Evolutionary conservation across 2,113 vertebrate species (phyloP).

Genomic region (Hemibagrus wyckioides): DNA sequence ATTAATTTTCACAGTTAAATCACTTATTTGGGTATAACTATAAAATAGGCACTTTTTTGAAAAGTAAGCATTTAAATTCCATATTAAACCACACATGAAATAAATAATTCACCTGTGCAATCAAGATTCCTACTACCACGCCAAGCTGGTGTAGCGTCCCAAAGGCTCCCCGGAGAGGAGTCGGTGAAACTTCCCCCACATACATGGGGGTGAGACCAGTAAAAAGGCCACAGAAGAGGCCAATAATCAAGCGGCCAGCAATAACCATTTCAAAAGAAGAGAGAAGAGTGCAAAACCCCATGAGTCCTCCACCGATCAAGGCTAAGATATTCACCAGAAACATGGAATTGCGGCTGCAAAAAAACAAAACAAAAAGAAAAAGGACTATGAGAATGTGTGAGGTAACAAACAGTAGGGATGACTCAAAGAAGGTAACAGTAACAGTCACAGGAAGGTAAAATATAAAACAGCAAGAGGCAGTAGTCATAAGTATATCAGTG

Average conservation of each 20-base stretch:
- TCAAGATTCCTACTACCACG: slow-evolving; percentile 91
- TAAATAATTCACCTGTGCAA: slow-evolving; percentile 87
- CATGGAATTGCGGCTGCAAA: slow-evolving; percentile 89
- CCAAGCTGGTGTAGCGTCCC: slow-evolving; percentile 95
- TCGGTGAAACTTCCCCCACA: slow-evolving; percentile 91
- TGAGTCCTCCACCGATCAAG: slow-evolving; percentile 79
- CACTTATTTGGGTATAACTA: not conserved
- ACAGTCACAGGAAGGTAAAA: not conserved
- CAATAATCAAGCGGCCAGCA: slow-evolving; percentile 86
- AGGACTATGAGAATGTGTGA: not conserved
- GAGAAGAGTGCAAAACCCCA: slow-evolving; percentile 85
- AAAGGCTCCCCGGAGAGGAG: slow-evolving; percentile 86
- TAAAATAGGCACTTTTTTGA: not conserved
- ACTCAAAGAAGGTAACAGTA: not conserved
- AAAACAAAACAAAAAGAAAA: not conserved
- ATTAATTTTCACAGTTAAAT: not conserved
- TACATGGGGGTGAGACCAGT: slow-evolving; percentile 97
- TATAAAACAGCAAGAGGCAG: not conserved
- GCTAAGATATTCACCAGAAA: slow-evolving; percentile 85
- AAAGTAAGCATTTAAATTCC: not conserved
- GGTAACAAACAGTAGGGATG: not conserved
- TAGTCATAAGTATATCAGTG: not conserved
- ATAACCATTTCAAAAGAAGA: slow-evolving; percentile 89
- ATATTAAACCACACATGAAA: not conserved
- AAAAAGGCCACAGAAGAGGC: slow-evolving; percentile 89